Percentiles rank a stretch among this genome's conserved stretches.
These are phyloP conservation scores for Litocranius walleri DNA, from an alignment of 2,113 vertebrate genomes.

Conservation along the genomic window DNA sequence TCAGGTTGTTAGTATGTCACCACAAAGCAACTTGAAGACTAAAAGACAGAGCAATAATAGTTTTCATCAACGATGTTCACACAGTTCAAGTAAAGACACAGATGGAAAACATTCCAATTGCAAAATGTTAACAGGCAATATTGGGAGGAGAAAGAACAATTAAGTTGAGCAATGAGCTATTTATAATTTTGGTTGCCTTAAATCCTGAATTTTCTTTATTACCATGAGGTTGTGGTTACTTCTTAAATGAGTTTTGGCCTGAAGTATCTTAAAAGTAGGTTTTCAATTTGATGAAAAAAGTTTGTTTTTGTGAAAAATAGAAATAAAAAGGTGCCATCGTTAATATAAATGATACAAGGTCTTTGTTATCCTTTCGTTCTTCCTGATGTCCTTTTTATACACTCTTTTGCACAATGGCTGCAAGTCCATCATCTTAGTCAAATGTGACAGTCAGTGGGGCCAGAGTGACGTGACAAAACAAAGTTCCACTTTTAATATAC, in stretches of 20 bases:
- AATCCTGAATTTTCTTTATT: constrained; percentile 2
- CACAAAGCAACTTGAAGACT: constrained; percentile 20
- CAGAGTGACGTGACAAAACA: not conserved
- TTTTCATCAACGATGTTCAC: constrained; percentile 52
- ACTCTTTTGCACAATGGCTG: not conserved
- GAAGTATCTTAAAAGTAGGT: not conserved
- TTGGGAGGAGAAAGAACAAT: constrained; percentile 42
- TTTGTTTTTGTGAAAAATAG: not conserved
- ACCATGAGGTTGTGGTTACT: not conserved
- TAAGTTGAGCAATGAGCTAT: constrained; percentile 54
- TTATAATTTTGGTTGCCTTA: constrained; percentile 29
- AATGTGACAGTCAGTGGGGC: not conserved
- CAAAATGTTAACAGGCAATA: constrained; percentile 52
- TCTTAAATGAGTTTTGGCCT: constrained; percentile 2
- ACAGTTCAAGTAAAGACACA: constrained; percentile 54
- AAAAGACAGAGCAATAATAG: constrained; percentile 56
- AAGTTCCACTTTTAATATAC: not conserved
- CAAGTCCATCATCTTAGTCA: not conserved
- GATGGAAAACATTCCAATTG: constrained; percentile 52
- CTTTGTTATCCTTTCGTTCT: not conserved
- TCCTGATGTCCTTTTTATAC: not conserved
- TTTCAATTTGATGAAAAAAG: not conserved
- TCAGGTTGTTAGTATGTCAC: constrained; percentile 40
- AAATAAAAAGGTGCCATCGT: not conserved
- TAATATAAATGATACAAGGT: not conserved